Evolutionary conservation across 2,797 vertebrate genomes (phyloP), one percentile per base, ranked within the genome.

Genomic region (Okamejei kenojei): DNA sequence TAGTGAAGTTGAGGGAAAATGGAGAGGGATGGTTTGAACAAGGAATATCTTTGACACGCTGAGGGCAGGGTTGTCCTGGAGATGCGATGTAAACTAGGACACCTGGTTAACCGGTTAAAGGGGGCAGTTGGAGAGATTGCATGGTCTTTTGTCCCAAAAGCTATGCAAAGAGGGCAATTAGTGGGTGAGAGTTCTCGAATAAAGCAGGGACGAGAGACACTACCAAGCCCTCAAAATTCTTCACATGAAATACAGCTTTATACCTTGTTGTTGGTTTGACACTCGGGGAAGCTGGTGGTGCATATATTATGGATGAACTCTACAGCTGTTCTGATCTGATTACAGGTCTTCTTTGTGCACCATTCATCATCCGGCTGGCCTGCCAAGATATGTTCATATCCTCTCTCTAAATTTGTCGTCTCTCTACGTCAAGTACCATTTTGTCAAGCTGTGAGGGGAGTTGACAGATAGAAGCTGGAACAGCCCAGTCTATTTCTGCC

Each of bases 311-410:
- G 26, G 90, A 74, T 38, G 21, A 3, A 3, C 13, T 74, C 4
- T 91, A 23, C 73, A 45, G 35, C 32, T 73, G 21, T 91, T 73
- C 21, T 15, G 21, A 74, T 74, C 90, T 74, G 90, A 74, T 91
- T 74, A 74, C 35, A 29, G 68, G 71, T 17, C 35, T 23, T 54
- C 38, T 74, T 13, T 91, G 71, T 91, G 71, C 74, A 74, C 71
- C 35, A 74, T 38, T 73, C 26, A 29, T 91, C 35, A 91, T 71
- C 71, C 90, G 54, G 74, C 35, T 91, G 11, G 63, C n/a, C 63
- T 35, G 35, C 29, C 86, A 90, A 19, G 84, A 90, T 68, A 71
- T 90, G n/a, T 35, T 90, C 63, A 90, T 90, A 90, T 90, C 63
- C 32, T 90, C n/a, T 90, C 63, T 4, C 86, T 68, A 17, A 71